Conservation (phyloP, 2,797 vertebrate species). For the Babyrousa celebensis region DNA sequence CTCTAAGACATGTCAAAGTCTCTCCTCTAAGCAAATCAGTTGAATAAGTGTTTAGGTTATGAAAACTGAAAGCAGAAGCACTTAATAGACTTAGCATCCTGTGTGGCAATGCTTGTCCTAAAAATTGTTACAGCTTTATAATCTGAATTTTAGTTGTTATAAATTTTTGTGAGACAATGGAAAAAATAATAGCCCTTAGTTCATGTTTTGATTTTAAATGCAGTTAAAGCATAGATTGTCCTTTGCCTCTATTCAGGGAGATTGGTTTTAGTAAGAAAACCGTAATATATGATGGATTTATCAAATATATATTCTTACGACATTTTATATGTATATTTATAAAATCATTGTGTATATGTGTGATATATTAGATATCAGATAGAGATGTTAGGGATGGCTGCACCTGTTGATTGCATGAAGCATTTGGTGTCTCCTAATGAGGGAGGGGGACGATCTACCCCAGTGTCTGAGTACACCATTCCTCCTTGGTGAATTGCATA, state of each 20-base stretch:
- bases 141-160: constrained; percentile 57
- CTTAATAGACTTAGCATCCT: constrained; percentile 20
- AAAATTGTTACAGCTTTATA: constrained; percentile 38
- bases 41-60: constrained; percentile 2
- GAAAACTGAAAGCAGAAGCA: constrained; percentile 66
- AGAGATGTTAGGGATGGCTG: background rate
- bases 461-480: background rate
- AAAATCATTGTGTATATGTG: background rate
- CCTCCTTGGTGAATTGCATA: constrained; percentile 70
- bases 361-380: constrained; percentile 17
- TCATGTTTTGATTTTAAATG: constrained; percentile 64
- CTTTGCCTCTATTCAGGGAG: constrained; percentile 7
- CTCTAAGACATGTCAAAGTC: constrained; percentile 33
- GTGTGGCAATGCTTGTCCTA: constrained; percentile 31
- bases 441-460: background rate
- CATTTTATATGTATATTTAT: background rate
- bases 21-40: constrained; percentile 10
- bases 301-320: background rate
- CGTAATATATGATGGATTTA: background rate
- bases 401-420: constrained; percentile 77
- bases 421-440: constrained; percentile 48
- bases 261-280: constrained; percentile 35
- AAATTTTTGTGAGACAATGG: constrained; percentile 8
- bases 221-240: background rate
- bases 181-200: constrained; percentile 32